A percentile compares a stretch with the other conserved stretches of the same genome.
phyloP scores from a whole-genome alignment of 2,113 vertebrate genomes.

The Nymphicus hollandicus region DNA sequence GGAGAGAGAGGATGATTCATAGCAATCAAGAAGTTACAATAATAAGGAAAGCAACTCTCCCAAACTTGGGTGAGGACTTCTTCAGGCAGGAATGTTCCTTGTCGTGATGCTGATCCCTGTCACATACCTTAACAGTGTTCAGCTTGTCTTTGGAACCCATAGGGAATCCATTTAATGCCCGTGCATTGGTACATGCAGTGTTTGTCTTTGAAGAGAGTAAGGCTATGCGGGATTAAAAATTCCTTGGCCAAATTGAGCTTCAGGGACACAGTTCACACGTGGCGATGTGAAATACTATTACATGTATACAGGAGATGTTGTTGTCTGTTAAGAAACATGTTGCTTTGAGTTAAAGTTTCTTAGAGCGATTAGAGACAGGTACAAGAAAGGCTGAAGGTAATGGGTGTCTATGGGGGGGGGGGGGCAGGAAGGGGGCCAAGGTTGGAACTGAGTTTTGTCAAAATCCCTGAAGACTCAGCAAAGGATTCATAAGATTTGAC shows the following conservation, averaged over 20 bases:
- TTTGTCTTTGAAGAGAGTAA: neutral
- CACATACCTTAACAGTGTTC: neutral
- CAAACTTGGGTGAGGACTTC: neutral
- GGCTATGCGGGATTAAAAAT: neutral
- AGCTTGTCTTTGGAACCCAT: rapidly evolving
- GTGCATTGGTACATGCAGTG: rapidly evolving
- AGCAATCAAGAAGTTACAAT: neutral
- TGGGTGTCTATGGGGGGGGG: neutral
- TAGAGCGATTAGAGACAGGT: neutral
- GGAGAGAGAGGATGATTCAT: neutral
- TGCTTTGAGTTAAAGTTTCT: neutral
- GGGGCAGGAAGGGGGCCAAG: rapidly evolving
- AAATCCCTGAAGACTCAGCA: neutral
- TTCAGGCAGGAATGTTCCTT: neutral
- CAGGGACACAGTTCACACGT: neutral
- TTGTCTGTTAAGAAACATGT: neutral
- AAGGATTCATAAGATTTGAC: neutral
- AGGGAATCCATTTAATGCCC: neutral
- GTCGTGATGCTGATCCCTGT: neutral
- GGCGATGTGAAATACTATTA: neutral
- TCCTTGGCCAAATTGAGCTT: neutral
- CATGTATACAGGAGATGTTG: neutral
- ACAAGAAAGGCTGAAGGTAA: neutral
- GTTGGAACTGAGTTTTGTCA: neutral
- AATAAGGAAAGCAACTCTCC: neutral